Percentiles rank a stretch among this genome's conserved stretches.
Conservation (phyloP, 2,113 vertebrate genomes). For the Alosa alosa region DNA sequence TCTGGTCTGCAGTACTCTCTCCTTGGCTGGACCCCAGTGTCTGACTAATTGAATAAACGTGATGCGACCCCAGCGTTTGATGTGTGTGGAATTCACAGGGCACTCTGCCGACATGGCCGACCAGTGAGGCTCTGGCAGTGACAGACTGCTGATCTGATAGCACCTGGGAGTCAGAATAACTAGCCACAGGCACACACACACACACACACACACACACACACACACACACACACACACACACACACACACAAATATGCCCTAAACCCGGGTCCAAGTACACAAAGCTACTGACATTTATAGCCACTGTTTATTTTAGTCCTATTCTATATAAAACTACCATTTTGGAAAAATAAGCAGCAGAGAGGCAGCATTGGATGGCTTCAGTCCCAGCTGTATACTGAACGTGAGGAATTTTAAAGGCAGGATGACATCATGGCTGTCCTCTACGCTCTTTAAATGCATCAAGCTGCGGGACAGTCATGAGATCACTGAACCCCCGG, state of each 20-base stretch:
- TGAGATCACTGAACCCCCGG: constrained; percentile 31
- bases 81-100: constrained; percentile 5
- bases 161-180: constrained; percentile 12
- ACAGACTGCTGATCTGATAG: constrained; percentile 16
- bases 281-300: constrained; percentile 4
- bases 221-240: not conserved
- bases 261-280: constrained; percentile 6
- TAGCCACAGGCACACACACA: constrained; percentile 10
- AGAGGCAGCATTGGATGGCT: not conserved
- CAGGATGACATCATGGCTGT: constrained; percentile 28
- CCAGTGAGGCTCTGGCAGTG: not conserved
- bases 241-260: not conserved
- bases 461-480: constrained; percentile 28
- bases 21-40: not conserved
- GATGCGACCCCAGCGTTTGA: constrained; percentile 4
- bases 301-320: not conserved
- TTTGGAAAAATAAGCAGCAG: constrained; percentile 1
- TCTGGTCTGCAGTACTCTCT: not conserved
- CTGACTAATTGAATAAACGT: constrained; percentile 30
- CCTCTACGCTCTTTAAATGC: not conserved
- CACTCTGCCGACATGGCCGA: not conserved
- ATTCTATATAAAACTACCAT: constrained; percentile 10
- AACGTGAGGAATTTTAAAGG: constrained; percentile 11
- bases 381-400: not conserved
- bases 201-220: not conserved